Conservation (phyloP, 1,140 invertebrate species). For the Pentalonia nigronervosa region DNA sequence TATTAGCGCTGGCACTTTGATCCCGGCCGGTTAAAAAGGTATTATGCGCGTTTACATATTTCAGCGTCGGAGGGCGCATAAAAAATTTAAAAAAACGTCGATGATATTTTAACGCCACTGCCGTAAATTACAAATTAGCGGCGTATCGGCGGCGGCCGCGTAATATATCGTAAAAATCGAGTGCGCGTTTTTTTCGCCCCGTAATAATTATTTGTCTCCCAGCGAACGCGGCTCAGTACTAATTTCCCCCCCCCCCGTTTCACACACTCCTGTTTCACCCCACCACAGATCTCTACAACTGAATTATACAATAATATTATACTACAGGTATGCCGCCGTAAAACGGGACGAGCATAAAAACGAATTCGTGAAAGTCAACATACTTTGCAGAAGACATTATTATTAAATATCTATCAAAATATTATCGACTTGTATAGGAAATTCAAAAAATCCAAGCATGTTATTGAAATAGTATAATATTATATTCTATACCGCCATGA, state of each 20-base stretch:
- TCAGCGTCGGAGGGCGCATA: not conserved
- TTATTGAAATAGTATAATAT: too few species aligned
- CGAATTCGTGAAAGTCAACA: not conserved
- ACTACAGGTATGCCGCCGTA: not conserved
- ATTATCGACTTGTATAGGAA: too few species aligned
- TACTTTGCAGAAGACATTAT: not conserved
- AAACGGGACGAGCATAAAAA: not conserved
- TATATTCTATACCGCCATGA: too few species aligned
- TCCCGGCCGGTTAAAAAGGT: constrained; percentile 2
- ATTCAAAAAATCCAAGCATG: too few species aligned
- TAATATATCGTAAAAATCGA: constrained; percentile 8
- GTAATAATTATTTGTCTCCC: constrained; percentile 1
- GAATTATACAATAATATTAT: not conserved
- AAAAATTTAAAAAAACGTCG: not conserved
- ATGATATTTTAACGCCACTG: constrained; percentile 9
- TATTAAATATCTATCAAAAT: too few species aligned
- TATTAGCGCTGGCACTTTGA: not conserved
- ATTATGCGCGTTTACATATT: constrained; percentile 12
- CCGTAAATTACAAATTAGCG: constrained; percentile 19
- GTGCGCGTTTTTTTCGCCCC: not conserved
- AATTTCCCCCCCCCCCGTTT: not conserved
- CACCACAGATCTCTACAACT: not conserved
- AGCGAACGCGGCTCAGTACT: not conserved
- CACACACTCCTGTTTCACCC: not conserved
- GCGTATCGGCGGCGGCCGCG: not conserved